Conservation (phyloP, 1,140 invertebrate genomes). For the Euura lappo region DNA sequence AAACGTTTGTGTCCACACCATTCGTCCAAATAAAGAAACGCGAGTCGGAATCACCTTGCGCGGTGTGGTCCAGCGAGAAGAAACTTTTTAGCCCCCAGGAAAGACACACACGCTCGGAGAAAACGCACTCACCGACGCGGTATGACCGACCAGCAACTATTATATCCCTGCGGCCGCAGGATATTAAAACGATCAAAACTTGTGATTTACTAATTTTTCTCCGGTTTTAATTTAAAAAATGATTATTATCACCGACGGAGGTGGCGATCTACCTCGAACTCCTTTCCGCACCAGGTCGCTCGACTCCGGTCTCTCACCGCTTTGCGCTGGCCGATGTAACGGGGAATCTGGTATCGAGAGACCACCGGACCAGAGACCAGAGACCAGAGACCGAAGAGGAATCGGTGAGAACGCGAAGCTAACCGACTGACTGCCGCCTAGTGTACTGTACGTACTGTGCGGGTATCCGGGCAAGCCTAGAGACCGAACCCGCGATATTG, state of each 20-base stretch:
- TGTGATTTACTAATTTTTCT: no score
- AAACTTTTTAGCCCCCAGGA: no score
- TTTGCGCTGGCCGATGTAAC: background rate
- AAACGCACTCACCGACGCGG: no score
- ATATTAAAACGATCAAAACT: no score
- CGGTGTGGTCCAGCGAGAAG: no score
- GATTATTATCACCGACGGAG: background rate
- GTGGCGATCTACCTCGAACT: background rate
- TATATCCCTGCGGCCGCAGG: no score
- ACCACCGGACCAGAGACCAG: background rate
- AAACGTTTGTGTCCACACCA: background rate
- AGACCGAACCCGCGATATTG: background rate
- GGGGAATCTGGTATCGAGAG: constrained; percentile 4
- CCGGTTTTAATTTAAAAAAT: no score
- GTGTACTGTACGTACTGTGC: background rate
- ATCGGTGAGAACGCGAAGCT: background rate
- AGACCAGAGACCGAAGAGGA: background rate
- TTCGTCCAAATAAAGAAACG: constrained; percentile 2
- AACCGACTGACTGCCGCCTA: background rate
- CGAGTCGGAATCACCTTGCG: background rate
- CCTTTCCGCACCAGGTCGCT: background rate
- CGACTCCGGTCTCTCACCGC: background rate
- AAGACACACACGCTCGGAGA: no score
- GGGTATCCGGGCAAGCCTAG: background rate
- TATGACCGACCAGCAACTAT: no score